Percentiles rank a stretch among this genome's conserved stretches.
Evolutionary conservation across 2,888 invertebrate genomes (phyloP).

Genomic region (Acronicta psi): DNA sequence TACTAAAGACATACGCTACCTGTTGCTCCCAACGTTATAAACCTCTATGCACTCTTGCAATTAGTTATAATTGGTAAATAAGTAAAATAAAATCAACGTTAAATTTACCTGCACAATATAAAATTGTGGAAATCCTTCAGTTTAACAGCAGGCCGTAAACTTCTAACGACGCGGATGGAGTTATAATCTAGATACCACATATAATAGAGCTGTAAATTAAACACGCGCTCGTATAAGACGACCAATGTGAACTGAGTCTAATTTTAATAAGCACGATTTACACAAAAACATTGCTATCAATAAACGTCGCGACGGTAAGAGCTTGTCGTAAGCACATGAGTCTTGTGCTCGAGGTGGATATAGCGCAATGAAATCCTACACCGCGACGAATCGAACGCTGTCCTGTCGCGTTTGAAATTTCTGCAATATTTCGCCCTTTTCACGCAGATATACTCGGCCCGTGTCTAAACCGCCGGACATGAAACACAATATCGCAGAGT

Average conservation of each 20-base stretch:
- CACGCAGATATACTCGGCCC: slow-evolving; percentile 86
- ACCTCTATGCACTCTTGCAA: slow-evolving; percentile 54
- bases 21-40: slow-evolving; percentile 65
- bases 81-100: slow-evolving; percentile 35
- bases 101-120: slow-evolving; percentile 38
- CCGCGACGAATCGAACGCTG: slow-evolving; percentile 88
- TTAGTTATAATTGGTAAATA: slow-evolving; percentile 59
- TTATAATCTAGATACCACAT: slow-evolving; percentile 62
- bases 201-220: slow-evolving; percentile 65
- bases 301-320: slow-evolving; percentile 75
- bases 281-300: slow-evolving; percentile 80
- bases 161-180: slow-evolving; percentile 61
- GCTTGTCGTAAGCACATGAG: slow-evolving; percentile 77
- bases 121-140: slow-evolving; percentile 59
- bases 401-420: slow-evolving; percentile 88
- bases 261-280: slow-evolving; percentile 76
- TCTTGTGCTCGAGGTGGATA: slow-evolving; percentile 73
- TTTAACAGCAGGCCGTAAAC: slow-evolving; percentile 67
- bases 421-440: slow-evolving; percentile 89
- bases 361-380: slow-evolving; percentile 87
- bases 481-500: slow-evolving; percentile 87
- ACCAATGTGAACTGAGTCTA: slow-evolving; percentile 69
- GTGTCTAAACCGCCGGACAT: slow-evolving; percentile 87
- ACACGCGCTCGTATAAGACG: slow-evolving; percentile 61
- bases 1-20: slow-evolving; percentile 69